These are phyloP conservation scores for Nyctalus aviator DNA, from an alignment of 2,797 vertebrate species.

Conservation along the genomic window DNA sequence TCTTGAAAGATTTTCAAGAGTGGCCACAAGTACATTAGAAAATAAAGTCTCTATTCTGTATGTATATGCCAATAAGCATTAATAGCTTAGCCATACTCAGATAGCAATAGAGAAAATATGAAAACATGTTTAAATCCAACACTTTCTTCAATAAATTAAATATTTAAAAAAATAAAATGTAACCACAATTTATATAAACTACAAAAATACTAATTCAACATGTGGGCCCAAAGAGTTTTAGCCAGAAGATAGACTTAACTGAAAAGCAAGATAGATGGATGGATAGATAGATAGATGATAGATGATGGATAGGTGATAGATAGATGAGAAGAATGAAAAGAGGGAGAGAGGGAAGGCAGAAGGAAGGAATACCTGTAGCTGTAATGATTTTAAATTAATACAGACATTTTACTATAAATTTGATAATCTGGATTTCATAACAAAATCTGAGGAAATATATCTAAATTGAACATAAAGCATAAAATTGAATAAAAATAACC, in stretches of 20 bases:
- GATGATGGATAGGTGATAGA: background rate
- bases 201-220: background rate
- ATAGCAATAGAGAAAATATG: background rate
- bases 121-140: background rate
- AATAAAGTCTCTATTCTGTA: background rate
- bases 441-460: background rate
- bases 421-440: background rate
- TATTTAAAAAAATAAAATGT: background rate
- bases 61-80: background rate
- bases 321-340: background rate
- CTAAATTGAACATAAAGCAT: background rate
- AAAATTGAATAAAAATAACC: background rate
- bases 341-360: fast-evolving
- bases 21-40: background rate
- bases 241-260: background rate
- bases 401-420: background rate
- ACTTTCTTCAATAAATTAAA: background rate
- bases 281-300: background rate
- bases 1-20: background rate
- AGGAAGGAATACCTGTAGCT: background rate
- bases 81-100: background rate
- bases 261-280: background rate
- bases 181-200: background rate
- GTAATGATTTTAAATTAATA: background rate
- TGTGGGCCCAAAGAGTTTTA: background rate